These are phyloP conservation scores for Pseudomyrmex dendroicus DNA, from an alignment of 1,140 invertebrate genomes.

Conservation along the genomic window DNA sequence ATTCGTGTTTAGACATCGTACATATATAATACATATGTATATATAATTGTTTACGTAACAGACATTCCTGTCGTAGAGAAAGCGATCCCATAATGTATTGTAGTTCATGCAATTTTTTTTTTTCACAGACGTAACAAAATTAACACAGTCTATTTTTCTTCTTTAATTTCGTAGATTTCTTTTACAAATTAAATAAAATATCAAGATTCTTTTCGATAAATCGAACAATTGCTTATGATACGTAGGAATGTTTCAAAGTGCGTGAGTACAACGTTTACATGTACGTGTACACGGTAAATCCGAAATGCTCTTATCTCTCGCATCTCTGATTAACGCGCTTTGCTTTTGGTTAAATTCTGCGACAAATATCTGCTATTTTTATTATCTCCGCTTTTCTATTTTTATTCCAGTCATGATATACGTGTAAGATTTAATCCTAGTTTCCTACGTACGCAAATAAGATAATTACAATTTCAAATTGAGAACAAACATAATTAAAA, in stretches of 20 bases:
- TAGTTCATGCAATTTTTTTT: background rate
- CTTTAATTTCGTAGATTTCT: conserved; percentile 25
- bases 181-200: background rate
- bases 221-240: conserved; percentile 68
- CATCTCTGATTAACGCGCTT: conserved; percentile 80
- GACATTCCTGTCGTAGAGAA: conserved; percentile 19
- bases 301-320: conserved; percentile 81
- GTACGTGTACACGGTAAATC: conserved; percentile 77
- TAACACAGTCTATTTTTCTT: background rate
- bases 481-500: too few species aligned
- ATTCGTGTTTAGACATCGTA: background rate
- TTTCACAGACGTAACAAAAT: conserved; percentile 1
- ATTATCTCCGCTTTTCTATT: conserved; percentile 70
- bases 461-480: too few species aligned
- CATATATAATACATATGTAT: background rate
- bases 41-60: conserved; percentile 39
- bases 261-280: conserved; percentile 75
- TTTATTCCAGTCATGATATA: background rate
- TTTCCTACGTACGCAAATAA: too few species aligned
- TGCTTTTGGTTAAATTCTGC: conserved; percentile 82
- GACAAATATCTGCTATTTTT: conserved; percentile 69
- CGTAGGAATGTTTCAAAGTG: conserved; percentile 81
- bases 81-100: background rate
- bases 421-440: too few species aligned
- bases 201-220: too few species aligned